phyloP scores from a whole-genome alignment of 2,888 invertebrate genomes.

The Lepidochitona cinerea region DNA sequence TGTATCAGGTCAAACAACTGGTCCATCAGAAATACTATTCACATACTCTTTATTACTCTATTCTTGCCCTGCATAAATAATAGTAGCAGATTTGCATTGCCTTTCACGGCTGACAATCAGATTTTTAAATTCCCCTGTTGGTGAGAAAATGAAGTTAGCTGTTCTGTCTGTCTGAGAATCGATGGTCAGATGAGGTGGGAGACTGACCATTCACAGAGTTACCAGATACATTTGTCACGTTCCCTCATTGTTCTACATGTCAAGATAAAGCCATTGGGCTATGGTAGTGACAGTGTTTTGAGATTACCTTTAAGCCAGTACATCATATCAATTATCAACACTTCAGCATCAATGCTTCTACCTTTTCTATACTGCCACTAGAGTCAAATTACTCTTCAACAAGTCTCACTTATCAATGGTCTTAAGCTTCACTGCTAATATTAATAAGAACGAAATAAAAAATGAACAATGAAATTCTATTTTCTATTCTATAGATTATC shows the following conservation, averaged over 20 bases:
- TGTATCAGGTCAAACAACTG: too few species aligned
- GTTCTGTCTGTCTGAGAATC: background rate
- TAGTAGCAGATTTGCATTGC: background rate
- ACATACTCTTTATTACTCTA: too few species aligned
- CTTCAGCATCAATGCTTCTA: background rate
- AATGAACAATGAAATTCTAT: too few species aligned
- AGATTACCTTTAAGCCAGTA: background rate
- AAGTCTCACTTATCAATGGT: too few species aligned
- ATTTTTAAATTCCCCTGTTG: background rate
- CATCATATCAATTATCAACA: conserved; percentile 3
- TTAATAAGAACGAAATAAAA: too few species aligned
- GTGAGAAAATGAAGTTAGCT: background rate
- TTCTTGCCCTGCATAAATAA: background rate
- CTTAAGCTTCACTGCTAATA: too few species aligned
- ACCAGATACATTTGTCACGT: background rate
- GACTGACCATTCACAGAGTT: background rate
- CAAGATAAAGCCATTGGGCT: background rate
- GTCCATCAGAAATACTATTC: too few species aligned
- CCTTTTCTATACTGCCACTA: background rate
- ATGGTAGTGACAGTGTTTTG: background rate
- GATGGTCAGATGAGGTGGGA: background rate
- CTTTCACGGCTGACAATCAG: background rate
- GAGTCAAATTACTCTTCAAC: too few species aligned
- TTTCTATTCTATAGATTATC: too few species aligned
- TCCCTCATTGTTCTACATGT: background rate